Evolutionary conservation across 2,113 vertebrate species (phyloP).

Genomic region (Pluvianellus socialis): DNA sequence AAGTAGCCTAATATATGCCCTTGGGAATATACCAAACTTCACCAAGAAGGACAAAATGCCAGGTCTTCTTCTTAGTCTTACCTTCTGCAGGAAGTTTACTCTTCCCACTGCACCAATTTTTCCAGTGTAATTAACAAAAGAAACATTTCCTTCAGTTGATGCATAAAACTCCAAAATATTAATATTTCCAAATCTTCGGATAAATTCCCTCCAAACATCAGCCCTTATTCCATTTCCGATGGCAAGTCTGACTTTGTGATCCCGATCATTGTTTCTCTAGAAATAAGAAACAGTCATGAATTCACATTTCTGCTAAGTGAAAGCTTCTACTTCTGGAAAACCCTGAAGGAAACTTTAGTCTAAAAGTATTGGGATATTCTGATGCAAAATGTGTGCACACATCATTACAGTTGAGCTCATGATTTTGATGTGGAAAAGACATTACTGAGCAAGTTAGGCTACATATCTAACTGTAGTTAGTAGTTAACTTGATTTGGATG

Average conservation of each 20-base stretch:
- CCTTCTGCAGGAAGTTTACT: constrained; percentile 78
- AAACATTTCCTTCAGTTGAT: constrained; percentile 87
- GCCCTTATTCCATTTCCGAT: constrained; percentile 85
- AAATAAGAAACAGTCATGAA: not conserved
- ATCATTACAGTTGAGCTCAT: not conserved
- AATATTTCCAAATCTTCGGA: constrained; percentile 83
- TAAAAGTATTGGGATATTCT: not conserved
- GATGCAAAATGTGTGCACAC: not conserved
- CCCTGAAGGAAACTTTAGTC: not conserved
- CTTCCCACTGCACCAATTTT: constrained; percentile 86
- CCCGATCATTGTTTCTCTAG: constrained; percentile 81
- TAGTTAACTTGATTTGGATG: not conserved
- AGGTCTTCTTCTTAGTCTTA: constrained; percentile 50
- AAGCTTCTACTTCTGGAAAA: not conserved
- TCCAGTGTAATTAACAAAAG: constrained; percentile 84
- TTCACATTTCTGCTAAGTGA: not conserved
- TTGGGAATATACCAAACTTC: not conserved
- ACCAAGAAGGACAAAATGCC: not conserved
- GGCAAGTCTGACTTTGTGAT: constrained; percentile 83
- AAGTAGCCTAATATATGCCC: no score
- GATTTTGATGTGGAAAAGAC: not conserved
- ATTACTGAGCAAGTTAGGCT: not conserved
- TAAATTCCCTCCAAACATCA: constrained; percentile 87
- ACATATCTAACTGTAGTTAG: not conserved
- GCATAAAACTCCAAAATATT: constrained; percentile 85